A percentile compares a stretch with the other conserved stretches of the same genome.
Evolutionary conservation across 2,888 invertebrate species (phyloP).

Genomic region (Dicyrtomina minuta): DNA sequence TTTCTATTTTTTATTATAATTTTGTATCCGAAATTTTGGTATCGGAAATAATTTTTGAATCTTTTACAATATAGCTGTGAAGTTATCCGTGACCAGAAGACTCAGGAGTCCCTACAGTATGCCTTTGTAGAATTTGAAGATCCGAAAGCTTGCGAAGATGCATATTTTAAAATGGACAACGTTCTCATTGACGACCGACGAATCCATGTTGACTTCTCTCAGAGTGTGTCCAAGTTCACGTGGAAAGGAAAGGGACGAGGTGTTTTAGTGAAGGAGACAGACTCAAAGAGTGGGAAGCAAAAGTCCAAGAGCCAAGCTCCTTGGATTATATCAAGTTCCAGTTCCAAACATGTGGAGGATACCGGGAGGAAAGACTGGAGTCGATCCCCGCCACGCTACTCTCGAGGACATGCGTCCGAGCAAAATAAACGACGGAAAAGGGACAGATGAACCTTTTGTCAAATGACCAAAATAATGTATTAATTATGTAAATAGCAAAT

Average conservation of each 20-base stretch:
- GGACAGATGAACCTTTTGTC: no score
- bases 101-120: slow-evolving; percentile 94
- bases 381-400: slow-evolving; percentile 47
- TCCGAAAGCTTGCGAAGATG: slow-evolving; percentile 89
- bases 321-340: slow-evolving; percentile 32
- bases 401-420: slow-evolving; percentile 47
- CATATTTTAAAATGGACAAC: slow-evolving; percentile 99
- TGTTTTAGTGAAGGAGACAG: slow-evolving; percentile 44
- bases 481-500: no score
- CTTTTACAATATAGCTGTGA: slow-evolving; percentile 70
- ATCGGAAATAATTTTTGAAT: no score
- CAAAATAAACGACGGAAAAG: slow-evolving; percentile 37
- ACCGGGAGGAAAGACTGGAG: slow-evolving; percentile 46
- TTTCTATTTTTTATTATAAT: slow-evolving; percentile 1
- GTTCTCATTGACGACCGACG: slow-evolving; percentile 97
- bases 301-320: slow-evolving; percentile 28
- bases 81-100: slow-evolving; percentile 90
- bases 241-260: slow-evolving; percentile 77
- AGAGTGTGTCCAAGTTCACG: slow-evolving; percentile 92
- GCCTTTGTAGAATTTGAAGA: slow-evolving; percentile 98
- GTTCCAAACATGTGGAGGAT: slow-evolving; percentile 6
- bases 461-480: no score
- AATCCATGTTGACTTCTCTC: slow-evolving; percentile 99
- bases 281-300: slow-evolving; percentile 3
- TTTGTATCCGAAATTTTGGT: no score